These are phyloP conservation scores for Urocitellus parryii DNA, from an alignment of 2,113 vertebrate species.

Conservation along the genomic window DNA sequence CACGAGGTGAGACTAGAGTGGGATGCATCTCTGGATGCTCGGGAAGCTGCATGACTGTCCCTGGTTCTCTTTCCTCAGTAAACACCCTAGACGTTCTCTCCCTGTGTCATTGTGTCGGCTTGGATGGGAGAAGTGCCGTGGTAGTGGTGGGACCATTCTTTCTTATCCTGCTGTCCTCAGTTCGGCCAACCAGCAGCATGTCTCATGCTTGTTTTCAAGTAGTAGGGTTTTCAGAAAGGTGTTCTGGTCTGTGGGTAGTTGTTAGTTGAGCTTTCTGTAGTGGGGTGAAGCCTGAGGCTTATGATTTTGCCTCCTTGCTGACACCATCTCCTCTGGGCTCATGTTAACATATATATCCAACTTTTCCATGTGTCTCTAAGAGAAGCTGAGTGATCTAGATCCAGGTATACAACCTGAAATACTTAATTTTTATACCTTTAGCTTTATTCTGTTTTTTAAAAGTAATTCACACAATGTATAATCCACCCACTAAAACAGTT, in stretches of 20 bases:
- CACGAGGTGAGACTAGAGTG: neutral
- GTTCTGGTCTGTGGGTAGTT: neutral
- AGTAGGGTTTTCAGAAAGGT: neutral
- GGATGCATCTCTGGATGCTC: neutral
- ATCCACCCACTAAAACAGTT: neutral
- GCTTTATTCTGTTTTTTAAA: neutral
- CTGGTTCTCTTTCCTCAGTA: neutral
- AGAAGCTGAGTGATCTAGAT: neutral
- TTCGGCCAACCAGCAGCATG: neutral
- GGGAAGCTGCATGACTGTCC: neutral
- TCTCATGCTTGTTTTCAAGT: neutral
- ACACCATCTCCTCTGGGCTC: neutral
- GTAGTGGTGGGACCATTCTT: neutral
- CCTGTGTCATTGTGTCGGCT: neutral
- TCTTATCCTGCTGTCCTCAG: neutral
- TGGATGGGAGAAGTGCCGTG: neutral
- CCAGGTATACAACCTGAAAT: neutral
- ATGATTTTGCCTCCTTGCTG: neutral
- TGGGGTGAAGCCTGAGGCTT: neutral
- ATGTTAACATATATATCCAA: too few relatives aligned
- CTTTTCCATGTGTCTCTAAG: neutral
- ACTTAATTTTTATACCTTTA: neutral
- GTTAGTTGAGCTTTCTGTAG: neutral
- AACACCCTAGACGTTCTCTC: neutral
- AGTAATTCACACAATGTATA: too few relatives aligned